Evolutionary conservation across 2,797 vertebrate genomes (phyloP).

Genomic region (Brachyalestes nurse): DNA sequence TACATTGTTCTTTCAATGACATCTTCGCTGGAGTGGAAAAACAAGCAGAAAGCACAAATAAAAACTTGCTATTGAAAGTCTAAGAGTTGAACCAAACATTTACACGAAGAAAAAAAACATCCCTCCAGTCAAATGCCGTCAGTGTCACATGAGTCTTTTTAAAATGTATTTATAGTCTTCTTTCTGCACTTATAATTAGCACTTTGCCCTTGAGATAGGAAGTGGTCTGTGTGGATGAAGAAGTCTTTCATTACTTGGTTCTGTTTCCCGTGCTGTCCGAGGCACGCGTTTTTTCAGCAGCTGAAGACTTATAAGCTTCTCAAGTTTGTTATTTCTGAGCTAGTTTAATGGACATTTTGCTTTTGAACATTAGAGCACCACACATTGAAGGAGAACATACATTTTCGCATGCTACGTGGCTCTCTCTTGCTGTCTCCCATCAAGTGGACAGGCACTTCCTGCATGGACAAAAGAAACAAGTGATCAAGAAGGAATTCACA

Average conservation of each 20-base stretch:
- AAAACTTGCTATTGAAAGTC: background rate
- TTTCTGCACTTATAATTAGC: constrained; percentile 4
- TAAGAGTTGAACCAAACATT: background rate
- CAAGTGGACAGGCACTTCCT: constrained; percentile 80
- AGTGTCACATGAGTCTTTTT: background rate
- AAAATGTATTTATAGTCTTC: background rate
- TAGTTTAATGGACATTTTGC: background rate
- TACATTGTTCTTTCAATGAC: constrained; percentile 63
- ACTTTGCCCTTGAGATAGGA: constrained; percentile 21
- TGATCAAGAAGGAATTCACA: background rate
- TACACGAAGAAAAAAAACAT: background rate
- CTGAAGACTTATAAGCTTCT: background rate
- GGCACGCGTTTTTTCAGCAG: background rate
- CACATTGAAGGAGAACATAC: constrained; percentile 59
- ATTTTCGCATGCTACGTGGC: constrained; percentile 78
- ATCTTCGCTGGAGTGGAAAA: constrained; percentile 71
- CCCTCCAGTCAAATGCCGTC: background rate
- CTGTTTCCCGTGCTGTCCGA: background rate
- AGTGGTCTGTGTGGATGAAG: constrained; percentile 24
- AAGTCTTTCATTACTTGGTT: constrained; percentile 21
- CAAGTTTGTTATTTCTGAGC: background rate
- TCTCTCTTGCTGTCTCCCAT: constrained; percentile 73
- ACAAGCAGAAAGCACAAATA: constrained; percentile 21
- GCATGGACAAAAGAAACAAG: constrained; percentile 35
- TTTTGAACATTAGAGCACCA: background rate